phyloP scores from a whole-genome alignment of 2,113 vertebrate genomes.

The Rhipidura dahli region DNA sequence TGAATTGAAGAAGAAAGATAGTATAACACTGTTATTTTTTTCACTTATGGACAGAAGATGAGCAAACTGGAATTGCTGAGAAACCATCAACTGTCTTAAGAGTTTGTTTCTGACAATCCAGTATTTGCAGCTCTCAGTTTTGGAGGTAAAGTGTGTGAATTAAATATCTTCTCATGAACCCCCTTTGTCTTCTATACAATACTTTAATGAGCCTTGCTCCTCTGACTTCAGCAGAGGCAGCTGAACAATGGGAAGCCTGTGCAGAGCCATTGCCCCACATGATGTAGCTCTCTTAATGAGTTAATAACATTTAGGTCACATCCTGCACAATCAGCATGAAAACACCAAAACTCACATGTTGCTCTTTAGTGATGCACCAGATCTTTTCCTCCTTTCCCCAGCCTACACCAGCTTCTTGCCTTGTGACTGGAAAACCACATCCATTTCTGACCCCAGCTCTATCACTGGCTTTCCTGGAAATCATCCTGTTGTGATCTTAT shows the following conservation, averaged over 20 bases:
- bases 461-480: not conserved
- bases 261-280: not conserved
- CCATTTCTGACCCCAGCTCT: not conserved
- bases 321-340: not conserved
- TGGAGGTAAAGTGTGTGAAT: not conserved
- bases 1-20: not conserved
- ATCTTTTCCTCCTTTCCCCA: not conserved
- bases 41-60: accelerated
- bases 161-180: not conserved
- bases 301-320: not conserved
- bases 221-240: not conserved
- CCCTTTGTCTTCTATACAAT: not conserved
- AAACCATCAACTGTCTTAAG: not conserved
- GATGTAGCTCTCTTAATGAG: not conserved
- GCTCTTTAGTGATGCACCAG: not conserved
- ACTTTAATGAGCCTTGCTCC: not conserved
- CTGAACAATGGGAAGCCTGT: not conserved
- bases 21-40: not conserved
- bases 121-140: not conserved
- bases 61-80: not conserved
- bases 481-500: not conserved
- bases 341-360: not conserved
- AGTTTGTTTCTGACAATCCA: not conserved
- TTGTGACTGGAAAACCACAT: too few relatives aligned
- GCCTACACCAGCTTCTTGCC: not conserved